These are phyloP conservation scores for Molossus molossus DNA, from an alignment of 2,797 vertebrate genomes.

Conservation along the genomic window DNA sequence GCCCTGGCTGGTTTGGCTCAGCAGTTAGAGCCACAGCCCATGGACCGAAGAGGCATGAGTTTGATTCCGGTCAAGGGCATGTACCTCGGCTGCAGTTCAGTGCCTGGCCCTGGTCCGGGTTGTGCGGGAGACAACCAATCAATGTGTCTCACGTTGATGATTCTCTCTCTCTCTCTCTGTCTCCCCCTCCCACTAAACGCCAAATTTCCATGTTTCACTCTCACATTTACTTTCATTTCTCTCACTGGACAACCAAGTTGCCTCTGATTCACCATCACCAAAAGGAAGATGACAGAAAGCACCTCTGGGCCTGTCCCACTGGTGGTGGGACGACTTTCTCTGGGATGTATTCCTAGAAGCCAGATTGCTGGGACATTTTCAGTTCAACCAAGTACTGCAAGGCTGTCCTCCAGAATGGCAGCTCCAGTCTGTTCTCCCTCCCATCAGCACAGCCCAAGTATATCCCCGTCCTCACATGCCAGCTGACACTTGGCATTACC, in stretches of 20 bases:
- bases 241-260: background rate
- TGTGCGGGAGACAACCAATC: too few relatives aligned
- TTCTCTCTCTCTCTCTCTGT: too few relatives aligned
- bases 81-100: too few relatives aligned
- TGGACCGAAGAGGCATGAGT: too few relatives aligned
- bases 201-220: background rate
- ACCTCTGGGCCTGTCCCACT: background rate
- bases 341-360: background rate
- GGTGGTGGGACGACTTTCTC: background rate
- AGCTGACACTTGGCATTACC: background rate
- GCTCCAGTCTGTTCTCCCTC: background rate
- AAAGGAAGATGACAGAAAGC: background rate
- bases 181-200: background rate
- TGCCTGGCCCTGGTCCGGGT: too few relatives aligned
- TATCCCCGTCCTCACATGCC: background rate
- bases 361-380: background rate
- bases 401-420: background rate
- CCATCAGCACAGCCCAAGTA: background rate
- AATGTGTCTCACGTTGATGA: too few relatives aligned
- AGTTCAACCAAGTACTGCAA: background rate
- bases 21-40: too few relatives aligned
- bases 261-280: background rate
- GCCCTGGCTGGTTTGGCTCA: too few relatives aligned
- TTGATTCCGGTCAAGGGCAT: too few relatives aligned
- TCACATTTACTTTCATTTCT: background rate